Evolutionary conservation across 2,113 vertebrate genomes (phyloP), one percentile per base, ranked within the genome.

Genomic region (Scartelaos histophorus): DNA sequence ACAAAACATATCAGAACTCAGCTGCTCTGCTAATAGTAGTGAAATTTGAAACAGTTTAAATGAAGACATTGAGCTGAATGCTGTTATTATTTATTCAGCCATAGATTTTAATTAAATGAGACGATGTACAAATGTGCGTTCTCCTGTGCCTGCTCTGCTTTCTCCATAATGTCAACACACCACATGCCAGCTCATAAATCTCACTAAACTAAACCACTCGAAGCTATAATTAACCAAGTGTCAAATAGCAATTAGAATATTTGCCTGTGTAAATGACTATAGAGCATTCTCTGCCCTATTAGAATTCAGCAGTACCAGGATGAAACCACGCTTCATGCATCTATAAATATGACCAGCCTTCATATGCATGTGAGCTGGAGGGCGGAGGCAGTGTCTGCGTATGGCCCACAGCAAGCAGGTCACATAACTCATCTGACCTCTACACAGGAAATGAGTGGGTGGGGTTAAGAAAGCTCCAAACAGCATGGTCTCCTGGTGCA

Each of bases 401-500:
- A 67, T 66, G 74, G 71, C 66, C 67, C 66, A 69, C 74, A 67
- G 58, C 66, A 66, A 35, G 19, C 12, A 17, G 53, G 67, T 66
- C 66, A 78, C 21, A 71, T 64, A 78, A 87, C 64, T 86, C 80
- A 82, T 61, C 71, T 6, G 11, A 47, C 38, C 13, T 16, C 13
- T 15, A 49, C 13, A 49, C 13, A 49, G 13, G 47, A 49, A 29
- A 4, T 29, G 29, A 29, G 29, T 29, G 13, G 34, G 45, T 11
- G 0, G 43, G 1, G 1, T 24, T 21, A 10, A 61, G 64, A 66
- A 64, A 34, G 25, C 29, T 21, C 56, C 57, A 60, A 61, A 71
- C 75, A 29, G 9, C 9, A 58, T 22, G 22, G 56, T 3, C 0
- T 16, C 49, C 49, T 5, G 13, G 49, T 43, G 38, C 38, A 11